Conservation (phyloP, 2,113 vertebrate species). For the Cepphus grylle region DNA sequence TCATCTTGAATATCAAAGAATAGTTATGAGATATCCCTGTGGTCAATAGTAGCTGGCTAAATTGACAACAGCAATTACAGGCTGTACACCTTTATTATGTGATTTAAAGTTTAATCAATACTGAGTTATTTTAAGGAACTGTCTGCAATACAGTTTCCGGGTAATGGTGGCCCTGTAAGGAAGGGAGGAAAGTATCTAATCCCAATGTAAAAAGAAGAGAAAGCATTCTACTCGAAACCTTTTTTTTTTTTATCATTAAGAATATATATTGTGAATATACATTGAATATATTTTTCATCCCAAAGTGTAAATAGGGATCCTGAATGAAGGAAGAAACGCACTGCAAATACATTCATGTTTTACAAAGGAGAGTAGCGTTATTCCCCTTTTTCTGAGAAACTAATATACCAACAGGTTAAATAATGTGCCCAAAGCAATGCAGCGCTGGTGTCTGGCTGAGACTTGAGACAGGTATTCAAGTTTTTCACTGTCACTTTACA, state of each 20-base stretch:
- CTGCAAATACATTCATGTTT: not conserved
- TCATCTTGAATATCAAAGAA: not conserved
- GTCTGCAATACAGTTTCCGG: not conserved
- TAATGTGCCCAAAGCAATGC: not conserved
- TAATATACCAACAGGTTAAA: not conserved
- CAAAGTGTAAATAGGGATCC: not conserved
- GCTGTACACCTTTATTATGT: not conserved
- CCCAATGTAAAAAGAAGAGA: not conserved
- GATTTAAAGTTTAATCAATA: not conserved
- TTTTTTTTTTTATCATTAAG: not conserved
- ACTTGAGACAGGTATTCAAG: not conserved
- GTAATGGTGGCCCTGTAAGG: not conserved
- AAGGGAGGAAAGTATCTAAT: not conserved
- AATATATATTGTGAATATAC: not conserved
- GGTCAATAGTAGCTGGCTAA: not conserved
- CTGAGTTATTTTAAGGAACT: not conserved
- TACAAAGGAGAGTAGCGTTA: not conserved
- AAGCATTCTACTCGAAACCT: not conserved
- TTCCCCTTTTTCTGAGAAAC: not conserved
- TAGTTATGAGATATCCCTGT: not conserved
- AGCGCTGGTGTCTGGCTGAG: not conserved
- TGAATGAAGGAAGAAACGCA: not conserved
- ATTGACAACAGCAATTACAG: not conserved
- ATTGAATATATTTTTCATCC: not conserved
- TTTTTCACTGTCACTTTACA: not conserved